Evolutionary conservation across 2,797 vertebrate species (phyloP).

Genomic region (Astyanax mexicanus): DNA sequence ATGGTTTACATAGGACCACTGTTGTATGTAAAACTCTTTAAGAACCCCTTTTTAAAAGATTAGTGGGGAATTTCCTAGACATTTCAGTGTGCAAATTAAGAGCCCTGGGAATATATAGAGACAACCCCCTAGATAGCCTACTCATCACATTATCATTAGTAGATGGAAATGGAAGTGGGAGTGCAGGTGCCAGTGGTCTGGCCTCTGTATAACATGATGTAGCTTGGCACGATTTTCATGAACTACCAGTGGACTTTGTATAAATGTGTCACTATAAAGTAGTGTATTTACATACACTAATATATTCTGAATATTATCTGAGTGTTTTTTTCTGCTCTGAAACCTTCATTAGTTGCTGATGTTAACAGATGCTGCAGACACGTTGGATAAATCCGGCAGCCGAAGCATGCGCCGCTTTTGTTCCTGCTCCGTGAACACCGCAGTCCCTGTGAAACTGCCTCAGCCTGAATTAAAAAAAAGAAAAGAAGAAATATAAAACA

Average conservation of each 20-base stretch:
- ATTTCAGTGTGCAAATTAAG: too few relatives aligned
- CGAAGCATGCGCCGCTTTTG: conserved; percentile 55
- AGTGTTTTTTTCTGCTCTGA: conserved; percentile 41
- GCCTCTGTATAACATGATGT: not conserved
- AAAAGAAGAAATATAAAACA: conserved; percentile 63
- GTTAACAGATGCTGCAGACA: conserved; percentile 69
- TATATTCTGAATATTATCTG: conserved; percentile 19
- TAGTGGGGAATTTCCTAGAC: too few relatives aligned
- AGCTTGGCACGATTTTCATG: not conserved
- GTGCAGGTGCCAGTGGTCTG: too few relatives aligned
- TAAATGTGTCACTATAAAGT: not conserved
- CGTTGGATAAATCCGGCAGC: conserved; percentile 62
- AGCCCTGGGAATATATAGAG: too few relatives aligned
- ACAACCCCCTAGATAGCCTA: too few relatives aligned
- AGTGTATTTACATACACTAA: not conserved
- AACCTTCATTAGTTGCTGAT: conserved; percentile 51
- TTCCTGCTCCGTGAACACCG: conserved; percentile 56
- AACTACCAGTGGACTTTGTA: too few relatives aligned
- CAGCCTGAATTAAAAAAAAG: conserved; percentile 31
- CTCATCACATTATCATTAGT: too few relatives aligned
- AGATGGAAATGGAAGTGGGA: too few relatives aligned
- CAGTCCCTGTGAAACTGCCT: conserved; percentile 57
- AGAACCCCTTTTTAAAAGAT: too few relatives aligned
- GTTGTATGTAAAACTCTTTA: too few relatives aligned
- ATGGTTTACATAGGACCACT: too few relatives aligned